These are phyloP conservation scores for Aegypius monachus DNA, from an alignment of 2,113 vertebrate species.

Conservation along the genomic window DNA sequence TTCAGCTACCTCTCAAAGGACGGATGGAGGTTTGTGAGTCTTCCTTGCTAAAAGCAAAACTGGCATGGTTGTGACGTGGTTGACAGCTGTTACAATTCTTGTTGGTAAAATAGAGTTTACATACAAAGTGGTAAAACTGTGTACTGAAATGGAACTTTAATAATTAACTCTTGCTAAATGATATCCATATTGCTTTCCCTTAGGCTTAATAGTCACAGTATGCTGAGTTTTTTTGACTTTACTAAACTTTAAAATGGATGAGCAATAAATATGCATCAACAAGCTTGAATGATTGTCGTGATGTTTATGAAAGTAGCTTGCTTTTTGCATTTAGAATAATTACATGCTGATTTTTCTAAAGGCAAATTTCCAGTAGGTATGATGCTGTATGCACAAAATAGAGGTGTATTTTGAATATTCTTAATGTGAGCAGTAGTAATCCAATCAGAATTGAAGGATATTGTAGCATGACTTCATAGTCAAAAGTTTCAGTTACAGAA, in stretches of 20 bases:
- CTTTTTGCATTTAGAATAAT: constrained; percentile 16
- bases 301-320: not conserved
- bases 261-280: constrained; percentile 17
- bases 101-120: not conserved
- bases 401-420: not conserved
- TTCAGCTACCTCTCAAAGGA: constrained; percentile 89
- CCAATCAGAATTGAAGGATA: not conserved
- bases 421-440: not conserved
- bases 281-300: not conserved
- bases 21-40: constrained; percentile 88
- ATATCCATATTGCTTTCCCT: not conserved
- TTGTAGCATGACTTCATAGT: not conserved
- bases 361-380: not conserved
- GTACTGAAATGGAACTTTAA: not conserved
- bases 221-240: not conserved
- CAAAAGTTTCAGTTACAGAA: not conserved
- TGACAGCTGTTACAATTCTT: not conserved
- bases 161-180: constrained; percentile 22
- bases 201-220: not conserved
- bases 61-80: accelerated
- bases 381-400: not conserved
- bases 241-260: constrained; percentile 24
- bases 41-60: not conserved
- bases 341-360: not conserved
- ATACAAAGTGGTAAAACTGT: not conserved